Evolutionary conservation across 1,140 invertebrate species (phyloP), one percentile per base, ranked within the genome.

Genomic region (Subanguina moxae): DNA sequence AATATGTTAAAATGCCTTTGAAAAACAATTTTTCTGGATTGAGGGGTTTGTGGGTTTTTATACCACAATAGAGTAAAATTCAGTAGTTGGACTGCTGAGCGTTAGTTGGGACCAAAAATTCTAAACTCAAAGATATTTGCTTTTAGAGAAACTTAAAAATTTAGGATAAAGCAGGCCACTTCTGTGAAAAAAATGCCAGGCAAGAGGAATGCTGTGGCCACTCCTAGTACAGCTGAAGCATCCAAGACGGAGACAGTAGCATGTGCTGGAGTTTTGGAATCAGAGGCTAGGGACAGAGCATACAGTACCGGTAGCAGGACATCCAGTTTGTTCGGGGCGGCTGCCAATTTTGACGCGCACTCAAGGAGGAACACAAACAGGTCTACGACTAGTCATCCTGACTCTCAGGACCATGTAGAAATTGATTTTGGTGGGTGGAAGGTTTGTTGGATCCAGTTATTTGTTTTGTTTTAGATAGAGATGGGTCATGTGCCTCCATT

Each of bases 361-460:
- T 68, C 61, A 9, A 32, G 66, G 52, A 38, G 66, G 23, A 68
- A 68, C 43, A 68, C 66, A 42, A 68, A 68, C 17, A 43, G 46
- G 27, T 61, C 61, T 46, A 30, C 42, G 21, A 45, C 43, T 30
- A 62, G 43, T 57, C 32, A 25, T 19, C 58, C 25, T 15, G 58
- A 25, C 27, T 23, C 57, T 0, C 66, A 70, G 28, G 71, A 72
- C 56, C 71, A 74, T 19, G 62, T 72, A 46, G 71, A 72, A 71
- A 65, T 72, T 11, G 72, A 72, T 48, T 72, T 72, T 62, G 71
- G 70, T 71, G n/a, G 25, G 48, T 62, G 15, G 65, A 25, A 17
- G 52, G 5, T 61, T 61, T 7, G n/a, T 61, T 61, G 1, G 13
- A 25, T 61, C 3, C 27, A n/a, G 38, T 67, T 17, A 17, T 19